Conservation (phyloP, 2,888 invertebrate species). For the Dryadula phaetusa region DNA sequence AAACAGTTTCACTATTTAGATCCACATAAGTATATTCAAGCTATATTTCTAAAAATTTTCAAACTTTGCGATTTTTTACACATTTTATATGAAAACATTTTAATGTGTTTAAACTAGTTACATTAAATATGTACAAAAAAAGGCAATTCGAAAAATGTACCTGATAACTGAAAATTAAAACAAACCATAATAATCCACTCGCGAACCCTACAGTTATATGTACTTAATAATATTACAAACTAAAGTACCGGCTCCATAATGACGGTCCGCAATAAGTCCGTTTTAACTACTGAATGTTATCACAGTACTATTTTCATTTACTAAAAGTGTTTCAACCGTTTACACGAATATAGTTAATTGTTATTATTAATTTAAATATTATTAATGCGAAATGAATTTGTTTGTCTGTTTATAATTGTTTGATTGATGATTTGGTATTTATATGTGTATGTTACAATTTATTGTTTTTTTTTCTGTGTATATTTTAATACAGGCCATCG, state of each 20-base stretch:
- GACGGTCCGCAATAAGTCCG: slow-evolving; percentile 25
- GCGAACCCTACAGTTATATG: slow-evolving; percentile 14
- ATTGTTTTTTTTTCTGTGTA: too few species aligned
- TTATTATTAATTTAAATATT: slow-evolving; percentile 18
- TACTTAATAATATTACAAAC: slow-evolving; percentile 31
- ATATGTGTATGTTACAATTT: too few species aligned
- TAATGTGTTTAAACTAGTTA: too few species aligned
- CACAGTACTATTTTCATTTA: slow-evolving; percentile 28
- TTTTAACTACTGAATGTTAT: slow-evolving; percentile 27
- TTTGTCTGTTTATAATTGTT: neutral
- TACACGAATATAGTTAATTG: slow-evolving; percentile 2
- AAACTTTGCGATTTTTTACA: too few species aligned
- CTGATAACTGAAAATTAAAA: neutral
- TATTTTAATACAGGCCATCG: too few species aligned
- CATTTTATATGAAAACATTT: too few species aligned
- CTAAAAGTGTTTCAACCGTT: slow-evolving; percentile 9
- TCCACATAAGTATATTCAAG: too few species aligned
- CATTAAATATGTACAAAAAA: too few species aligned
- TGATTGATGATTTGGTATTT: too few species aligned
- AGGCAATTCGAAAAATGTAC: too few species aligned
- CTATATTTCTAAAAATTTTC: too few species aligned
- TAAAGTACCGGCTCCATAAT: slow-evolving; percentile 31
- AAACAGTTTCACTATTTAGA: too few species aligned
- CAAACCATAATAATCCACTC: neutral
- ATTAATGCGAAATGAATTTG: neutral